These are phyloP conservation scores for Sebastes kiyomatsui DNA, from an alignment of 2,797 vertebrate species.

Conservation along the genomic window DNA sequence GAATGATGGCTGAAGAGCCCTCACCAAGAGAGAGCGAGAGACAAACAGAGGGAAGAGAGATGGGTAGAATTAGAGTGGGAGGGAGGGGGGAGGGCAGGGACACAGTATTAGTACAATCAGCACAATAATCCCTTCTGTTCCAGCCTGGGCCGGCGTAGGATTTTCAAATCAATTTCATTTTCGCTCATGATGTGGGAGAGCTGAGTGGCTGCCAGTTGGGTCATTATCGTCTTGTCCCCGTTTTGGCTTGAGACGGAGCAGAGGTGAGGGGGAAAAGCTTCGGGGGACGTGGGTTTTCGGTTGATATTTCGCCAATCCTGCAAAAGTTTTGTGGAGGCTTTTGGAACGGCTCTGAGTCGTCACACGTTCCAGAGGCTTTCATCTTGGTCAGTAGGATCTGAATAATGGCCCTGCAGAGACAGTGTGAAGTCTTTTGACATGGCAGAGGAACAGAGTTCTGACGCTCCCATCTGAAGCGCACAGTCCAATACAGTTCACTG, in stretches of 20 bases:
- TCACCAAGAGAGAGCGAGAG: not conserved
- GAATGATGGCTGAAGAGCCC: constrained; percentile 20
- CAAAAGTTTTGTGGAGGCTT: constrained; percentile 46
- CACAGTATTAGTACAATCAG: constrained; percentile 80
- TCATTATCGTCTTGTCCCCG: constrained; percentile 64
- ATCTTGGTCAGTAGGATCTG: constrained; percentile 52
- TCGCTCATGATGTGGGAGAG: constrained; percentile 64
- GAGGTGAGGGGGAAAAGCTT: constrained; percentile 23
- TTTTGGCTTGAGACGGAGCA: constrained; percentile 46
- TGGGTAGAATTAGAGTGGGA: constrained; percentile 51
- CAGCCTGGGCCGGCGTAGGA: constrained; percentile 66
- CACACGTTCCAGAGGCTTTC: constrained; percentile 50
- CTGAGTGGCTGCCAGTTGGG: constrained; percentile 60
- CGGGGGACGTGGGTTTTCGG: not conserved
- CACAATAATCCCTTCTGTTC: constrained; percentile 81
- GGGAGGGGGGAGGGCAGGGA: constrained; percentile 46
- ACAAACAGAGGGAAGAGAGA: constrained; percentile 11
- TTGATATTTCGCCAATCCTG: constrained; percentile 46
- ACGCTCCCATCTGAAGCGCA: constrained; percentile 9
- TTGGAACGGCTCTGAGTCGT: constrained; percentile 15
- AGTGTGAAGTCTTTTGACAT: constrained; percentile 37
- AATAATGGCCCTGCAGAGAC: constrained; percentile 55
- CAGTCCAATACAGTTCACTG: constrained; percentile 31
- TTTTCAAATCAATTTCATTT: constrained; percentile 86
- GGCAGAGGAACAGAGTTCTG: constrained; percentile 34